phyloP scores from a whole-genome alignment of 2,888 invertebrate genomes.

The Sarcophaga carnaria region DNA sequence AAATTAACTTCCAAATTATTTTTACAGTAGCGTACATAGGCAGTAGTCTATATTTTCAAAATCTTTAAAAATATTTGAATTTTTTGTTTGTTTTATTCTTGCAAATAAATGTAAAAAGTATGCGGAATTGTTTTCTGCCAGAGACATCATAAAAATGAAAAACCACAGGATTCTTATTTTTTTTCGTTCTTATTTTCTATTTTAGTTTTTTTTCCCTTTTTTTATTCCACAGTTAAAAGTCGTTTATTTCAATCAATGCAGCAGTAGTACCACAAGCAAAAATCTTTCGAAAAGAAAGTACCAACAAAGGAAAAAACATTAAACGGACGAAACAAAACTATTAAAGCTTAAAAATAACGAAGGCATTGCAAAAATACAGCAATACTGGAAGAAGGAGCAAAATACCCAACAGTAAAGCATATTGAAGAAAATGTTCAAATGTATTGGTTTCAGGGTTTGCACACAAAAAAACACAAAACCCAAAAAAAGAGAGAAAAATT shows the following conservation, averaged over 20 bases:
- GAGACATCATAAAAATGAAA: slow-evolving; percentile 51
- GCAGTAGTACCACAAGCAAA: slow-evolving; percentile 1
- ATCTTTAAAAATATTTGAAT: not conserved
- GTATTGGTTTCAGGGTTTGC: not conserved
- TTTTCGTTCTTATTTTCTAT: not conserved
- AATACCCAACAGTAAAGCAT: not conserved
- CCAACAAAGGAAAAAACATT: slow-evolving; percentile 7
- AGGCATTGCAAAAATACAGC: slow-evolving; percentile 21
- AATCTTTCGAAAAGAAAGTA: slow-evolving; percentile 4
- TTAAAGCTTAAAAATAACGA: slow-evolving; percentile 59
- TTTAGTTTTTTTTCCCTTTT: slow-evolving; percentile 5
- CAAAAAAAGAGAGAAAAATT: too few species aligned
- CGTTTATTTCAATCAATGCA: slow-evolving; percentile 13
- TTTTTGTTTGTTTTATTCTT: not conserved
- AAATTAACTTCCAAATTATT: too few species aligned
- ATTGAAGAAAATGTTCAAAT: not conserved
- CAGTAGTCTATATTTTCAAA: too few species aligned
- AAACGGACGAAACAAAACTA: slow-evolving; percentile 33
- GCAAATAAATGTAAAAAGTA: slow-evolving; percentile 29
- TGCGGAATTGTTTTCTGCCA: slow-evolving; percentile 44
- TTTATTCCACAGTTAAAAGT: slow-evolving; percentile 22
- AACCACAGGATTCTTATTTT: slow-evolving; percentile 53
- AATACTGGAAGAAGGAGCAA: slow-evolving; percentile 17
- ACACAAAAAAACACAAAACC: too few species aligned
- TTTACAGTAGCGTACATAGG: too few species aligned